phyloP scores from a whole-genome alignment of 2,888 invertebrate genomes.

The Exephanes ischioxanthus region DNA sequence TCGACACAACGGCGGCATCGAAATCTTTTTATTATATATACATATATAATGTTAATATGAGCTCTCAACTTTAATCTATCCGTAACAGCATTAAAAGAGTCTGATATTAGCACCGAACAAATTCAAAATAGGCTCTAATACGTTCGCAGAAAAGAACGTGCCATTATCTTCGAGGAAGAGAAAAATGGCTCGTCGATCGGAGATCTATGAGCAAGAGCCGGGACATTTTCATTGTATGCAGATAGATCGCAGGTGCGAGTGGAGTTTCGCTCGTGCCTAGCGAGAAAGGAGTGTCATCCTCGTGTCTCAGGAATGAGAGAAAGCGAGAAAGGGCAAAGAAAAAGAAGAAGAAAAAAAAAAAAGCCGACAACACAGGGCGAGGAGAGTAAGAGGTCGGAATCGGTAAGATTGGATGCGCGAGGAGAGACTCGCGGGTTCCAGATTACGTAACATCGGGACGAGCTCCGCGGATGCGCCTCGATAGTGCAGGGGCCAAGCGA shows the following conservation, averaged over 20 bases:
- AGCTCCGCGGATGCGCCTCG: slow-evolving; percentile 4
- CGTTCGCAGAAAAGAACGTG: neutral
- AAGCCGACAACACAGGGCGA: slow-evolving; percentile 45
- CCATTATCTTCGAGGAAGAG: neutral
- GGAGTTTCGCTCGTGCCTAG: neutral
- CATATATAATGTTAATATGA: no score
- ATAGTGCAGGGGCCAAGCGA: neutral
- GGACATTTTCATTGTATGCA: slow-evolving; percentile 3
- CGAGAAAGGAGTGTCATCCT: slow-evolving; percentile 16
- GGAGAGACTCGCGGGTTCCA: slow-evolving; percentile 37
- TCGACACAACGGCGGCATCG: no score
- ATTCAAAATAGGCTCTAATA: no score
- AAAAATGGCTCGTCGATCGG: neutral
- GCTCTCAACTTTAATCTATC: no score
- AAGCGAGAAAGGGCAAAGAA: slow-evolving; percentile 46
- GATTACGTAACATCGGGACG: slow-evolving; percentile 52
- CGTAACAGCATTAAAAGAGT: no score
- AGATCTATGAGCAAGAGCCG: neutral
- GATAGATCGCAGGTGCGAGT: slow-evolving; percentile 10
- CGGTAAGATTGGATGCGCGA: slow-evolving; percentile 52
- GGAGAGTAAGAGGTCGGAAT: slow-evolving; percentile 67
- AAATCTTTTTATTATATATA: no score
- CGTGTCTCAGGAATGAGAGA: slow-evolving; percentile 40
- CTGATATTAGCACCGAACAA: no score
- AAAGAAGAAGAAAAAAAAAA: slow-evolving; percentile 15